Conservation (phyloP, 2,888 invertebrate species). For the Pristionchus fissidentatus region DNA sequence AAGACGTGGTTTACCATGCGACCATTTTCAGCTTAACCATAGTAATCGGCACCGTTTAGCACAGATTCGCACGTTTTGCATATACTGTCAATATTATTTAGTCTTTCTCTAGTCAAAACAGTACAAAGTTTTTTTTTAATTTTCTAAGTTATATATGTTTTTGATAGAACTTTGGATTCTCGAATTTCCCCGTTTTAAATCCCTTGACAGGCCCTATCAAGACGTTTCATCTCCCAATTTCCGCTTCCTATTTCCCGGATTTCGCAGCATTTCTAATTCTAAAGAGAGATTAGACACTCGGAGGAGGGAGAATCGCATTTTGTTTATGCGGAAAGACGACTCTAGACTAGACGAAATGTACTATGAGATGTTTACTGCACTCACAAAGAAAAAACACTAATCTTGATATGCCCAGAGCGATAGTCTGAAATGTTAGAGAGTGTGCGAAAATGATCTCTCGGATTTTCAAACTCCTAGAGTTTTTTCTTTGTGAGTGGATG, state of each 20-base stretch:
- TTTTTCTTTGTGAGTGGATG: too few relatives aligned
- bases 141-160: background rate
- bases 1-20: background rate
- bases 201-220: background rate
- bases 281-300: background rate
- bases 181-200: background rate
- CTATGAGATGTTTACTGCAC: too few relatives aligned
- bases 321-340: too few relatives aligned
- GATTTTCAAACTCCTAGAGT: too few relatives aligned
- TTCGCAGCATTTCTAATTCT: background rate
- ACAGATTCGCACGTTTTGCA: constrained; percentile 2
- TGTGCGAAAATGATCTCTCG: too few relatives aligned
- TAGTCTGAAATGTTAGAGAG: too few relatives aligned
- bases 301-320: too few relatives aligned
- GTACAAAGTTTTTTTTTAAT: background rate
- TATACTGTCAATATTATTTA: constrained; percentile 14
- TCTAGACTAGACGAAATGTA: too few relatives aligned
- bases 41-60: background rate
- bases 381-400: too few relatives aligned
- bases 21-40: too few relatives aligned
- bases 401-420: too few relatives aligned
- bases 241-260: background rate
- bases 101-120: background rate
- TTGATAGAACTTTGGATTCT: background rate
- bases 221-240: background rate